Base-by-base conservation (phyloP, 1,140 invertebrate species). In the Subanguina moxae region DNA sequence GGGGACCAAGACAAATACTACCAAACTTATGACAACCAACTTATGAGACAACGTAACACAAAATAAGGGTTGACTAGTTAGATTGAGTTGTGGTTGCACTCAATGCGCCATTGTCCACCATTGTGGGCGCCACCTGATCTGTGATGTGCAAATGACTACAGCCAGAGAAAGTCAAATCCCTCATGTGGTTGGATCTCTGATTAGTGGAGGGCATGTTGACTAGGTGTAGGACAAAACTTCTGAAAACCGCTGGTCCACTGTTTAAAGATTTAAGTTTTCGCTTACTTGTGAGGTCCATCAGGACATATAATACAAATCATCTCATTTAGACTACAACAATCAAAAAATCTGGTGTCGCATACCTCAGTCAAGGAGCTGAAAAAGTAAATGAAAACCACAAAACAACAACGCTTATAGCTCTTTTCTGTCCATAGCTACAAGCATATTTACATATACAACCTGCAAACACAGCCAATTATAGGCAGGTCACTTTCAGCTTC, bases 391-490 rank as follows among this genome's bases (percentile, higher is more conserved):
- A n/a, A n/a, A n/a, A n/a, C n/a, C n/a, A n/a, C n/a, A n/a, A n/a
- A n/a, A n/a, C n/a, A n/a, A n/a, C n/a, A n/a, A n/a, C n/a, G n/a
- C n/a, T n/a, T n/a, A n/a, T n/a, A n/a, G n/a, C n/a, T n/a, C n/a
- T n/a, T n/a, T n/a, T n/a, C n/a, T n/a, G n/a, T n/a, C n/a, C n/a
- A n/a, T n/a, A n/a, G n/a, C n/a, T n/a, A n/a, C 32, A 5, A 8
- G 58, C n/a, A 5, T n/a, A 43, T n/a, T 28, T 3, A 7, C 5
- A 28, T 8, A n/a, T 5, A 61, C 58, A 28, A 61, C n/a, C 28
- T 30, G 28, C 58, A 61, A 21, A 61, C 28, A 28, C 58, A 61
- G 19, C 58, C 58, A 13, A 61, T 61, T 5, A 61, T 43, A 30
- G 58, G 58, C 21, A 61, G 19, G 28, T 43, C 58, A 43, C 28